phyloP scores from a whole-genome alignment of 1,140 invertebrate genomes.

The Uloborus diversus region DNA sequence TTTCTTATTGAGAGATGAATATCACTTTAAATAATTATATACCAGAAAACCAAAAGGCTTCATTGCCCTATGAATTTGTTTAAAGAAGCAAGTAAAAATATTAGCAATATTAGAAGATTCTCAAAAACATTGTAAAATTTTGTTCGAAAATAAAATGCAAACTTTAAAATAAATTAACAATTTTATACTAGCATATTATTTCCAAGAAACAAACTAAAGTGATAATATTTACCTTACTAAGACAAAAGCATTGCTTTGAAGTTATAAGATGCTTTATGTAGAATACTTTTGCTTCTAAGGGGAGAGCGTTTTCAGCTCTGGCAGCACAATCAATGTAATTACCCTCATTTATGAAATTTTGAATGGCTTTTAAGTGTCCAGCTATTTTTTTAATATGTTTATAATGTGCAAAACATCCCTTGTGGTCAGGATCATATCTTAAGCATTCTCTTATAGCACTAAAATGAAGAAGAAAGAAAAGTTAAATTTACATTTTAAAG shows the following conservation, averaged over 20 bases:
- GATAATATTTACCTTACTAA: conserved; percentile 63
- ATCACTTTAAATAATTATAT: too few relatives aligned
- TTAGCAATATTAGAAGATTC: too few relatives aligned
- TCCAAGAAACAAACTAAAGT: too few relatives aligned
- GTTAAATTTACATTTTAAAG: neutral
- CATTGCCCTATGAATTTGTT: too few relatives aligned
- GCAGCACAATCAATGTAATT: conserved; percentile 80
- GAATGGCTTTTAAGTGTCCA: conserved; percentile 81
- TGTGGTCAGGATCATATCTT: conserved; percentile 97
- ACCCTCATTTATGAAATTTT: conserved; percentile 74
- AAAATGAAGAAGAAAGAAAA: conserved; percentile 60
- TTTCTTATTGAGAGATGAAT: too few relatives aligned
- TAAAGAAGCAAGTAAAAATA: too few relatives aligned
- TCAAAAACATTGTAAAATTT: too few relatives aligned
- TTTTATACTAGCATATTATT: too few relatives aligned
- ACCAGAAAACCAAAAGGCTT: too few relatives aligned
- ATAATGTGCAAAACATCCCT: conserved; percentile 94
- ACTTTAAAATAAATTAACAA: too few relatives aligned
- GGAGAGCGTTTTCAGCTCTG: conserved; percentile 73
- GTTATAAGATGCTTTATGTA: conserved; percentile 80
- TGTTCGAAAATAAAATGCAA: too few relatives aligned
- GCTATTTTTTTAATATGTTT: conserved; percentile 97
- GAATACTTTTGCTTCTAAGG: conserved; percentile 75
- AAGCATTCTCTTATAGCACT: conserved; percentile 96
- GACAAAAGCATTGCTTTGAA: conserved; percentile 67